Evolutionary conservation across 2,888 invertebrate genomes (phyloP), one percentile per base, ranked within the genome.

Genomic region (Luperina testacea): DNA sequence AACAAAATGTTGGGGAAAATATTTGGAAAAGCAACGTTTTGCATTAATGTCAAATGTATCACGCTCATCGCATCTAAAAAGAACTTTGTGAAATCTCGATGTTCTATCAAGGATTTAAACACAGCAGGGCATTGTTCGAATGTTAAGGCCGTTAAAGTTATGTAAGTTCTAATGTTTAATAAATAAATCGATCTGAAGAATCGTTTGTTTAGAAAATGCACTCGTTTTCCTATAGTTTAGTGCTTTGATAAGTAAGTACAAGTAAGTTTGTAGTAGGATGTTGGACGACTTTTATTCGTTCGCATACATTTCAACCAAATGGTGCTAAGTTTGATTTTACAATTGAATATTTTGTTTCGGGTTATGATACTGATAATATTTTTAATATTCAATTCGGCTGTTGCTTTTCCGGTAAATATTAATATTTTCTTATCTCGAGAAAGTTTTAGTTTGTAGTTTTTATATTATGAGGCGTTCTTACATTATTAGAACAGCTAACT

Each of bases 11-110:
- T 93, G 71, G 96, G 96, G 11, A 95, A 95, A 83, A 83, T 96
- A 79, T 96, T 93, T 84, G 96, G 96, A 51, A 96, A 96, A 86
- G 93, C 93, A 69, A 96, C 96, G 17, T 89, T 97, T 72, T 96
- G 96, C 80, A 95, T 96, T 61, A 93, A 89, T 81, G 81, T 92
- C 13, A 97, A 96, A 90, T 97, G 97, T 83, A 93, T 94, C 38
- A 95, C 94, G 48, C 94, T 96, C 70, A 90, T 90, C 27, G 91
- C 94, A 65, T 91, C 92, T 32, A 96, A 95, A 88, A 97, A 96
- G 90, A 90, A 82, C 53, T 95, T 96, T 82, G 81, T 92, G 20
- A 95, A 95, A 89, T 89, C 91, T 32, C 95, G 95, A 90, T 97
- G 96, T 88, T 90, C 90, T 63, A 79, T 87, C 20, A 96, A 96